phyloP scores from a whole-genome alignment of 2,888 invertebrate genomes.

The Cheilosia pagana region DNA sequence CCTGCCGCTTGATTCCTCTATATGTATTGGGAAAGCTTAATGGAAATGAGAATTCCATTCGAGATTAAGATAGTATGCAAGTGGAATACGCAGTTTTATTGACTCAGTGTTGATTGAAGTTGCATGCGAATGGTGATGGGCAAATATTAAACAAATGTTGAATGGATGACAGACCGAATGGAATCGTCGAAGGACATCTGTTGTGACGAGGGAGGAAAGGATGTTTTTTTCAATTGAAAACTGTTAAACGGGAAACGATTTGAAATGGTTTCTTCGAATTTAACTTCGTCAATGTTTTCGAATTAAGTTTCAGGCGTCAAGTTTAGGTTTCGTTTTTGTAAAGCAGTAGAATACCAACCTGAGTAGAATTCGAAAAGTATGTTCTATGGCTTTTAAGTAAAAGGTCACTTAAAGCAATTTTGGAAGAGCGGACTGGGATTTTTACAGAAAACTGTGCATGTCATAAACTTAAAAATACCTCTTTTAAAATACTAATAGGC shows the following conservation, averaged over 20 bases:
- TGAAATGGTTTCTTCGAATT: background rate
- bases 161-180: slow-evolving; percentile 33
- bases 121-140: slow-evolving; percentile 41
- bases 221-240: slow-evolving; percentile 1
- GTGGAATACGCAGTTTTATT: slow-evolving; percentile 26
- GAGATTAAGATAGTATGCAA: slow-evolving; percentile 32
- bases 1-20: background rate
- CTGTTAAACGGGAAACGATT: background rate
- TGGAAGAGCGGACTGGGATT: no score
- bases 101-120: slow-evolving; percentile 58
- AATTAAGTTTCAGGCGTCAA: no score
- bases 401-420: no score
- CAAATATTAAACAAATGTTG: slow-evolving; percentile 62
- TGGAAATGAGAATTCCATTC: slow-evolving; percentile 46
- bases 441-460: no score
- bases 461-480: no score
- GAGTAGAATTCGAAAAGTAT: no score
- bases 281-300: background rate
- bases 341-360: no score
- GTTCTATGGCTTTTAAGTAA: no score
- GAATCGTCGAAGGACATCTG: slow-evolving; percentile 55
- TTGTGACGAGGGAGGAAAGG: slow-evolving; percentile 4
- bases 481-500: no score
- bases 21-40: slow-evolving; percentile 5
- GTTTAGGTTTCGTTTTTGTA: no score